These are phyloP conservation scores for Strongylocentrotus purpuratus DNA, from an alignment of 35 echinoderm and acorn worm genomes.

Conservation along the genomic window DNA sequence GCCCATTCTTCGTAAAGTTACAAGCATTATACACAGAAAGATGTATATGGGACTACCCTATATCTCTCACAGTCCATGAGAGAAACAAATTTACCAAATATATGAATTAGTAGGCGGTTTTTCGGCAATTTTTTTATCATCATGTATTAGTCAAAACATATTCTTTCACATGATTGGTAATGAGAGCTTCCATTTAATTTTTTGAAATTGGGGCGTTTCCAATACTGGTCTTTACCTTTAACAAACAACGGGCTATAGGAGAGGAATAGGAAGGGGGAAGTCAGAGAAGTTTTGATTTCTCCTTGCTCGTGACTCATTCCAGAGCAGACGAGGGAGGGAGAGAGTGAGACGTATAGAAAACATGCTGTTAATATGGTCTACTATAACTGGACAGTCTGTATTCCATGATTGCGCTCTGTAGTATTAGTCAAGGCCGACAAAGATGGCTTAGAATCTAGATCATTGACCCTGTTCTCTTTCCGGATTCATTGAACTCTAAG, in stretches of 20 bases:
- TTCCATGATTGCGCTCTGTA: neutral
- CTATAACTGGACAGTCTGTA: neutral
- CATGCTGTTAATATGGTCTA: neutral
- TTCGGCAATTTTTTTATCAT: too few relatives aligned
- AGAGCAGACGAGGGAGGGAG: neutral
- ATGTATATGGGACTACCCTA: too few relatives aligned
- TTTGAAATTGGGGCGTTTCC: too few relatives aligned
- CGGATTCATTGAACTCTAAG: neutral
- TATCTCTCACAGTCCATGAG: too few relatives aligned
- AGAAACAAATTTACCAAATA: too few relatives aligned
- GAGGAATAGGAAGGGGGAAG: neutral
- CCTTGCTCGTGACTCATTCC: neutral
- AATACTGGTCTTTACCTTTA: too few relatives aligned
- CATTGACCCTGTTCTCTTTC: neutral
- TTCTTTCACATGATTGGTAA: too few relatives aligned
- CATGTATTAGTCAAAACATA: too few relatives aligned
- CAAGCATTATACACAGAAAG: too few relatives aligned
- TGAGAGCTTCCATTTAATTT: too few relatives aligned
- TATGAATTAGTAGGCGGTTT: too few relatives aligned
- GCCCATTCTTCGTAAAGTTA: too few relatives aligned
- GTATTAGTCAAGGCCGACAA: neutral
- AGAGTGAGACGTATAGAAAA: neutral
- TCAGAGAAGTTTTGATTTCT: neutral
- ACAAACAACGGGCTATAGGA: constrained; percentile 1
- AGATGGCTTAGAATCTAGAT: neutral